Base-by-base conservation (phyloP, 2,797 vertebrate species). In the Saxicola maurus region DNA sequence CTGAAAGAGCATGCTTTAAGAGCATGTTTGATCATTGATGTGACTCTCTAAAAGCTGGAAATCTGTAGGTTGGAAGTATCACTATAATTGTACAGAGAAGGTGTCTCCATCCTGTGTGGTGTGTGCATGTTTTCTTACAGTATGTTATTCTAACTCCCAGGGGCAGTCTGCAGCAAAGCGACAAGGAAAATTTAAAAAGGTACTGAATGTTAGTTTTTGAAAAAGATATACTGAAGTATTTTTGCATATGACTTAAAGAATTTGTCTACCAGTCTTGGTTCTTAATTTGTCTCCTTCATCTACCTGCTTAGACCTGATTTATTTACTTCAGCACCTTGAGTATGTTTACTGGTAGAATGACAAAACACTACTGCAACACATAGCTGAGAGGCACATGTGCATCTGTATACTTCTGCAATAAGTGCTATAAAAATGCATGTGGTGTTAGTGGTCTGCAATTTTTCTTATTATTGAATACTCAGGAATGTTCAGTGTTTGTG, bases 181-280 rank as follows among this genome's bases (percentile, higher is more conserved):
- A 97, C 99, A 99, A 99, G 98, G 99, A 98, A 99, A 99, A 98
- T 99, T 98, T 99, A 99, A 99, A 99, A 99, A 99, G 99, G 99
- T 99, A 99, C 99, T 99, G 98, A 97, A 97, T 97, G 98, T 96
- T 98, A 98, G 98, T 98, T 98, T 96, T 97, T 97, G 91, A 97
- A 96, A 97, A 96, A 96, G 92, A 96, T 97, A 71, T 97, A 61
- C 94, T 95, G 93, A 95, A 97, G 82, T 96, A 93, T 96, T 95
- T 95, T 95, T 97, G 89, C 95, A 35, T 96, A 96, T 96, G 91
- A 95, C 89, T 93, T 96, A 79, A 92, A 95, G 66, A 94, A 93
- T 94, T 93, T 97, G 94, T 93, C 94, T 97, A 65, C 96, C 93
- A 96, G 93, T 95, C 83, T 92, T 94, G 91, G 65, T 84, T 92